A percentile compares a stretch with the other conserved stretches of the same genome.
phyloP scores from a whole-genome alignment of 1,140 invertebrate species.

The Drosophila ficusphila region DNA sequence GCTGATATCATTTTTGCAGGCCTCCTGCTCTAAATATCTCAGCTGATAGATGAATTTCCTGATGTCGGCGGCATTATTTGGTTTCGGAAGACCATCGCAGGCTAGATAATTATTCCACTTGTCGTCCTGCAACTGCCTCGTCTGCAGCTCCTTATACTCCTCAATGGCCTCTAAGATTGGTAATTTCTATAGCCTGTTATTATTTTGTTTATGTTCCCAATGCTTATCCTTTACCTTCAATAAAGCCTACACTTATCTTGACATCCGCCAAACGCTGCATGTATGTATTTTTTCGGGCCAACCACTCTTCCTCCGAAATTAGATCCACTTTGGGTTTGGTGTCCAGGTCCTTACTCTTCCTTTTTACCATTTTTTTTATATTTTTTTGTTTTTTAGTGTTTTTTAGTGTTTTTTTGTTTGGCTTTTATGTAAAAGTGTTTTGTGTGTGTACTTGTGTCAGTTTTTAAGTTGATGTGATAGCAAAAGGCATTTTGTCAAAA shows the following conservation, averaged over 20 bases:
- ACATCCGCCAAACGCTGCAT: slow-evolving; percentile 55
- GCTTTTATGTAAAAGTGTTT: no score
- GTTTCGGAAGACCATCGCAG: slow-evolving; percentile 63
- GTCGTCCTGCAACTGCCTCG: slow-evolving; percentile 5
- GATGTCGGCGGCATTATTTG: slow-evolving; percentile 52
- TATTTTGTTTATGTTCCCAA: not conserved
- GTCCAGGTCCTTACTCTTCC: not conserved
- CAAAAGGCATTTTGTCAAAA: slow-evolving; percentile 3
- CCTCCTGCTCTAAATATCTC: slow-evolving; percentile 16
- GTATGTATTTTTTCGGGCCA: slow-evolving; percentile 22
- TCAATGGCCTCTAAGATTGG: slow-evolving; percentile 23
- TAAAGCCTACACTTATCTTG: slow-evolving; percentile 29
- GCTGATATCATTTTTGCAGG: slow-evolving; percentile 9
- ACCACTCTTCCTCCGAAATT: slow-evolving; percentile 36
- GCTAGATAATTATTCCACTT: slow-evolving; percentile 53
- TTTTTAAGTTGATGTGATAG: not conserved
- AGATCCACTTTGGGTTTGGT: not conserved
- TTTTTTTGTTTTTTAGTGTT: slow-evolving; percentile 12
- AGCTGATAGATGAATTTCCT: slow-evolving; percentile 45
- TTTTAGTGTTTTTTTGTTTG: not conserved
- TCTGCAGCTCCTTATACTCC: slow-evolving; percentile 24
- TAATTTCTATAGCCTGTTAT: no score
- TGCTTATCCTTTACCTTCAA: slow-evolving; percentile 18
- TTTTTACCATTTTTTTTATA: slow-evolving; percentile 14
- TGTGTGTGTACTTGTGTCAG: slow-evolving; percentile 13